Percentiles rank a stretch among this genome's conserved stretches.
These are phyloP conservation scores for Danio choprae DNA, from an alignment of 2,797 vertebrate species.

Conservation along the genomic window DNA sequence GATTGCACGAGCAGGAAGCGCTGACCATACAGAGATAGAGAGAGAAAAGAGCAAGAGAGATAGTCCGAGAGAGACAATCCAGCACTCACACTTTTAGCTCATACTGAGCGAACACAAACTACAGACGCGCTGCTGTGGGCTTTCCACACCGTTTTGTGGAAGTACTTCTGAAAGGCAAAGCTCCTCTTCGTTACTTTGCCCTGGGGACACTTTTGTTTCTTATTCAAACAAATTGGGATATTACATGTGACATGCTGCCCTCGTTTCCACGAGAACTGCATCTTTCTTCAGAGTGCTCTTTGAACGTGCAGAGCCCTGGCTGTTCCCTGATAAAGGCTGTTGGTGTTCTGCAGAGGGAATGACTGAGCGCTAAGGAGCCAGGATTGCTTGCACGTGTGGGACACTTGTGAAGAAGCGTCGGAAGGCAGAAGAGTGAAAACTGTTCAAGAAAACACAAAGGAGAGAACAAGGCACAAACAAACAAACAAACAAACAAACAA, in stretches of 20 bases:
- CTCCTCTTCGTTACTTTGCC: conserved; percentile 38
- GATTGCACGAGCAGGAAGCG: conserved; percentile 62
- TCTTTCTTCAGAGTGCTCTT: conserved; percentile 49
- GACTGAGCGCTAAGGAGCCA: conserved; percentile 57
- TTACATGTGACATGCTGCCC: conserved; percentile 50
- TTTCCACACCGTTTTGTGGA: conserved; percentile 56
- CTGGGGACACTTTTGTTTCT: conserved; percentile 45
- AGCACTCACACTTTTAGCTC: conserved; percentile 77
- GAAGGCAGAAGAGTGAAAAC: conserved; percentile 45
- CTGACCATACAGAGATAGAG: conserved; percentile 57
- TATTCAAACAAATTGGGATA: conserved; percentile 58
- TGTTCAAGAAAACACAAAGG: conserved; percentile 34
- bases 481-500: conserved; percentile 54
- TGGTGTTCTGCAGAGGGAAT: conserved; percentile 53
- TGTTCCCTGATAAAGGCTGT: conserved; percentile 43
- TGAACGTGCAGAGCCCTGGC: conserved; percentile 34
- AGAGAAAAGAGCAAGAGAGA: conserved; percentile 58
- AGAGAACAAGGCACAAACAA: conserved; percentile 59
- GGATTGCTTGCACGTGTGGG: conserved; percentile 57
- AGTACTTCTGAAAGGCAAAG: conserved; percentile 50
- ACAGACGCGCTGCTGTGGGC: conserved; percentile 49
- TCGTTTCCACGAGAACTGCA: conserved; percentile 47
- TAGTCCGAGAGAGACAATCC: conserved; percentile 68
- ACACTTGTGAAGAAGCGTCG: conserved; percentile 45
- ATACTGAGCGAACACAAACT: conserved; percentile 67